Base-by-base conservation (phyloP, 2,797 vertebrate genomes). In the Poeciliopsis paucimaculata region DNA sequence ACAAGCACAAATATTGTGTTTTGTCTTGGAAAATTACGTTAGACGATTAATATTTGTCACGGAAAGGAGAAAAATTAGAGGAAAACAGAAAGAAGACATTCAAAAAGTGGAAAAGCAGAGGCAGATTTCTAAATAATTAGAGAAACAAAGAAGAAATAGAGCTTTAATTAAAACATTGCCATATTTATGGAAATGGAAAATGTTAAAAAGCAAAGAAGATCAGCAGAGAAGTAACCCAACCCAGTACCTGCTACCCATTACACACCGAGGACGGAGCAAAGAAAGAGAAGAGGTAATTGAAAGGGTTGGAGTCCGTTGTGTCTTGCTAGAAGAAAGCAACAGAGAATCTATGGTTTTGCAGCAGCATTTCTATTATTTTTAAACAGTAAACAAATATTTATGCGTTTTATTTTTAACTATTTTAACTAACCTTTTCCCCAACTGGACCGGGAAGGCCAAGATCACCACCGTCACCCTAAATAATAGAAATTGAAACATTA, bases 391-490 rank as follows among this genome's bases (percentile, higher is more conserved):
- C 20, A 41, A 80, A 73, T 16, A 1, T n/a, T 79, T 13, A 82
- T 45, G 11, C 43, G 9, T 0, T 11, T 55, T 5, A 2, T 26
- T 64, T 34, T 55, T 11, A 41, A 70, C 31, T n/a, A 43, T 34
- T 13, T 15, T 1, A 34, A 80, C 84, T 84, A 91, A 98, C 97
- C 95, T 96, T 97, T 82, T 95, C 93, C 77, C 96, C 96, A 0
- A 86, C 82, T 3, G 92, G 72, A 74, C 96, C 96, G 0, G 96
- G 95, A 41, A 96, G 95, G 36, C 96, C 96, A 0, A 96, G 88
- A 15, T 96, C 95, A 1, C 96, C 96, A 46, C 83, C 2, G 11
- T 96, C 94, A 0, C 97, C 97, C 97, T 98, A 77, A 2, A 83
- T 53, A 20, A 62, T 82, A 75, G 20, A 68, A 75, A 18, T 20